Conservation (phyloP, 1,140 invertebrate species). For the Cydia amplana region DNA sequence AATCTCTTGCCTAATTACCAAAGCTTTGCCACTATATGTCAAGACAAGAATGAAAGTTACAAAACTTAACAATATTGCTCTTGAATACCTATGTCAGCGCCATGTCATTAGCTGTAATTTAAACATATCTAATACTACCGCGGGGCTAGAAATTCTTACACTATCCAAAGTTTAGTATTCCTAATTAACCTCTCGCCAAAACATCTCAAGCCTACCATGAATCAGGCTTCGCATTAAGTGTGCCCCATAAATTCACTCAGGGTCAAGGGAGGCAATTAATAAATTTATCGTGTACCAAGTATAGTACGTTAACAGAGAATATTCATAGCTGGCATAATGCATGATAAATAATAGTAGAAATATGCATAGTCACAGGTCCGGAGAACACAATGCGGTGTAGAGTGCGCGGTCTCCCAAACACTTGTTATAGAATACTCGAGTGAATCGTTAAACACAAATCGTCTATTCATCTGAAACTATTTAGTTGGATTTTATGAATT, state of each 20-base stretch:
- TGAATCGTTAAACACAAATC: neutral
- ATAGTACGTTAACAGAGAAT: conserved; percentile 60
- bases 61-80: neutral
- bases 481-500: neutral
- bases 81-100: neutral
- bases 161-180: conserved; percentile 7
- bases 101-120: neutral
- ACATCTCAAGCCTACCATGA: conserved; percentile 23
- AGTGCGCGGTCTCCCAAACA: neutral
- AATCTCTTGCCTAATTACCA: no score
- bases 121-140: neutral
- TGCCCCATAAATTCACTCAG: conserved; percentile 24
- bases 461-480: neutral
- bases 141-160: neutral
- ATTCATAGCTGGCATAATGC: conserved; percentile 64
- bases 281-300: conserved; percentile 31
- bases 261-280: conserved; percentile 27
- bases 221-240: conserved; percentile 14
- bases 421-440: conserved; percentile 15
- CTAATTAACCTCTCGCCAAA: conserved; percentile 31
- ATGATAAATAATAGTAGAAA: conserved; percentile 64
- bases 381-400: conserved; percentile 44
- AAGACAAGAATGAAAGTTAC: no score
- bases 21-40: no score
- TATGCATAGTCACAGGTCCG: conserved; percentile 61